Evolutionary conservation across 2,797 vertebrate species (phyloP), one percentile per base, ranked within the genome.

Genomic region (Alauda arvensis): DNA sequence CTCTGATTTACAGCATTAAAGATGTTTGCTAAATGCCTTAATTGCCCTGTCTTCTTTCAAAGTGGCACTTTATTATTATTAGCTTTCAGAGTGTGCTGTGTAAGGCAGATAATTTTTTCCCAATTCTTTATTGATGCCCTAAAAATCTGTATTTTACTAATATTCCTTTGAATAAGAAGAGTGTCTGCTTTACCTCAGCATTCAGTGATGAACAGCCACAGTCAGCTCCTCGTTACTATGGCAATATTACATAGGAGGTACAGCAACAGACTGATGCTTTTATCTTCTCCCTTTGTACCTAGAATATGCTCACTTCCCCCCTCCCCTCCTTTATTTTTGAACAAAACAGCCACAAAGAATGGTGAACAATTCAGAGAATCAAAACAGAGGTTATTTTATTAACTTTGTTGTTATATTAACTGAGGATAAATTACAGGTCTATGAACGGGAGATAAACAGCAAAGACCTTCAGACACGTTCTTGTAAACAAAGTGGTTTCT

Each of bases 191-290:
- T 83, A 81, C 86, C 71, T 89, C 78, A 6, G 62, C 68, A 75
- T 74, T 57, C 82, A 70, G 66, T 68, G 83, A 94, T 71, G 77
- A 95, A 87, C 83, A 78, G 83, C 71, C 78, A 8, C 86, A 91
- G 88, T 77, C 91, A 91, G 61, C 75, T 87, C 77, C 81, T 75
- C 0, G 95, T 96, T 95, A 92, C 93, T 89, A 96, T 94, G 93
- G 95, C 91, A 93, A 94, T 93, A 92, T 89, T 85, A 80, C 48
- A 72, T 88, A 82, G 93, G 94, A 91, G 80, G 63, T 88, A 85
- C 76, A 89, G 83, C 82, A 87, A 80, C 72, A 88, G 83, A 74
- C 78, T 48, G 81, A 76, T 37, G 66, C 84, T 91, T 92, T 90
- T 68, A 67, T 95, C 92, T 77, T 77, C 86, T 60, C 59, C 77